Conservation (phyloP, 2,113 vertebrate genomes). For the Boleophthalmus pectinirostris region DNA sequence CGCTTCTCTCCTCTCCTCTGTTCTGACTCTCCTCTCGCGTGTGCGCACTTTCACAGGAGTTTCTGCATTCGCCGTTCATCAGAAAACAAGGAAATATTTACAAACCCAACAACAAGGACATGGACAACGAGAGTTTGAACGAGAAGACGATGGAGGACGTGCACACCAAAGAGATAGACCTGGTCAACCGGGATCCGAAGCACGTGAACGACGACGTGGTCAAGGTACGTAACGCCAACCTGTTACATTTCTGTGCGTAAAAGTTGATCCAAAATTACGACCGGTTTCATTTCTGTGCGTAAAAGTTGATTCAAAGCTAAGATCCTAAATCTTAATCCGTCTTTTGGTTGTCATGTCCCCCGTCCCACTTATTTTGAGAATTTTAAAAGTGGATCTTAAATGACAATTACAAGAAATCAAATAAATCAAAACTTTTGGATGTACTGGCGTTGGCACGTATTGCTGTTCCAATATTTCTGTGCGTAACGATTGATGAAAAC, state of each 20-base stretch:
- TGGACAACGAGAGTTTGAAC: conserved; percentile 89
- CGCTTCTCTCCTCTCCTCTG: conserved; percentile 27
- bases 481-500: too few relatives aligned
- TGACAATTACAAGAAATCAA: too few relatives aligned
- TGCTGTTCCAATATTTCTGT: too few relatives aligned
- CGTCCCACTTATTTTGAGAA: too few relatives aligned
- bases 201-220: conserved; percentile 94
- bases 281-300: not conserved
- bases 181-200: conserved; percentile 95
- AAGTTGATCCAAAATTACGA: not conserved
- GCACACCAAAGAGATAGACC: conserved; percentile 97
- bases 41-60: conserved; percentile 79
- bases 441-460: too few relatives aligned
- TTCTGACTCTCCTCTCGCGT: conserved; percentile 30
- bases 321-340: too few relatives aligned
- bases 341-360: too few relatives aligned
- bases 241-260: not conserved
- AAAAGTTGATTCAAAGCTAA: not conserved
- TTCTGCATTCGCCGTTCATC: conserved; percentile 87
- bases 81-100: conserved; percentile 98
- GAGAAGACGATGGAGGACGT: conserved; percentile 88
- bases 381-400: too few relatives aligned
- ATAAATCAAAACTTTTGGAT: too few relatives aligned
- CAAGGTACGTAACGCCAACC: conserved; percentile 81
- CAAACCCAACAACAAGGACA: conserved; percentile 97